Percentiles rank a stretch among this genome's conserved stretches.
Conservation (phyloP, 2,797 vertebrate genomes). For the Ptychobarbus kaznakovi region DNA sequence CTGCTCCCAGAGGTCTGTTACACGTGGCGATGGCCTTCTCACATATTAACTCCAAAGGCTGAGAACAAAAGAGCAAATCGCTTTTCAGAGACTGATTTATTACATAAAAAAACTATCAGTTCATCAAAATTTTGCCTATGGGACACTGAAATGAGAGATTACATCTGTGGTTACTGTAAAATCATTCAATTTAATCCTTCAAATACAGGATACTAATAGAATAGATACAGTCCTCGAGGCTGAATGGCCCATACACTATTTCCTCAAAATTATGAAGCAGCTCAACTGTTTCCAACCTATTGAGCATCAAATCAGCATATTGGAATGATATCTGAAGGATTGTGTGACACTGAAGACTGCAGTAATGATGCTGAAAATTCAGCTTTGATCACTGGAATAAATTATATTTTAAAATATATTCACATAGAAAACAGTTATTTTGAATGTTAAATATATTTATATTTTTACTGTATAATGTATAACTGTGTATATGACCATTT, state of each 20-base stretch:
- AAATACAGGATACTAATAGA: background rate
- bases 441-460: background rate
- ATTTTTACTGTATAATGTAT: background rate
- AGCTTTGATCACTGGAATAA: background rate
- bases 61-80: conserved; percentile 17
- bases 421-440: background rate
- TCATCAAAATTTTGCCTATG: background rate
- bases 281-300: background rate
- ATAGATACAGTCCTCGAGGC: background rate
- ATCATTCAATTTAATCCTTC: background rate
- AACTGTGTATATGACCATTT: background rate
- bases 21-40: conserved; percentile 99
- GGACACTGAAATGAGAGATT: conserved; percentile 8
- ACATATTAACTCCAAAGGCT: conserved; percentile 98
- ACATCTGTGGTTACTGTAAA: background rate
- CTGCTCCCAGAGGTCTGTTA: conserved; percentile 95
- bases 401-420: background rate
- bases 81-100: conserved; percentile 19
- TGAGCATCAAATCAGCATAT: background rate
- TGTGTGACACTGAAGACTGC: background rate
- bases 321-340: background rate
- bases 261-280: background rate
- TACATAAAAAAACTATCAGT: background rate
- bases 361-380: background rate
- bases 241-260: background rate